These are phyloP conservation scores for Eilema caniola DNA, from an alignment of 2,888 invertebrate species.

Conservation along the genomic window DNA sequence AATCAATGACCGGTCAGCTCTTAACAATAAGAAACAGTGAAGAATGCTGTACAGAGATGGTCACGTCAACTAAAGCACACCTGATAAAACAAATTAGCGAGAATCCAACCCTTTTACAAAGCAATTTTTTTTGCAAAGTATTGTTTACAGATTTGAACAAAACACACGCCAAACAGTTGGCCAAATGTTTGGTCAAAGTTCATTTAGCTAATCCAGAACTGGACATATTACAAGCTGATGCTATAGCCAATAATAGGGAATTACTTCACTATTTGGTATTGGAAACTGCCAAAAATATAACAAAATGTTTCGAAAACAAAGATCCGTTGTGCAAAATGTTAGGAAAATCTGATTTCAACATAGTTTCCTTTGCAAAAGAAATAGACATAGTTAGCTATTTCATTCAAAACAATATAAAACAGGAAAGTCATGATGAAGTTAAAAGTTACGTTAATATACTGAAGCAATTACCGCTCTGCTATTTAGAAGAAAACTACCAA, in stretches of 20 bases:
- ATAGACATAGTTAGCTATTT: conserved; percentile 62
- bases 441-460: conserved; percentile 66
- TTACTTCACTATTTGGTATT: conserved; percentile 67
- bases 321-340: conserved; percentile 69
- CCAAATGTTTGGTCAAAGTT: conserved; percentile 70
- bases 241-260: conserved; percentile 63
- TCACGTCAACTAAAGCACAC: conserved; percentile 62
- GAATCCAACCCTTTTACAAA: conserved; percentile 57
- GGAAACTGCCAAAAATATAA: conserved; percentile 69
- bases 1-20: conserved; percentile 68
- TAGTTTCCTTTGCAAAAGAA: conserved; percentile 63
- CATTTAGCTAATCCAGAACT: conserved; percentile 53
- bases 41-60: conserved; percentile 35
- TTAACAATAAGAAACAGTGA: conserved; percentile 48
- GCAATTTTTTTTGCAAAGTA: conserved; percentile 62
- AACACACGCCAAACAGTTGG: conserved; percentile 63
- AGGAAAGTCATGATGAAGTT: conserved; percentile 57
- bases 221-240: conserved; percentile 61
- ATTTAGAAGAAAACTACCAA: conserved; percentile 78
- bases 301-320: conserved; percentile 67
- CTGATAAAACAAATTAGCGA: conserved; percentile 66
- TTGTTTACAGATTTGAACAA: conserved; percentile 69
- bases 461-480: conserved; percentile 69
- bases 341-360: conserved; percentile 67
- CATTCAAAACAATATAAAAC: conserved; percentile 50